phyloP scores from a whole-genome alignment of 2,113 vertebrate genomes.

The Athene noctua region DNA sequence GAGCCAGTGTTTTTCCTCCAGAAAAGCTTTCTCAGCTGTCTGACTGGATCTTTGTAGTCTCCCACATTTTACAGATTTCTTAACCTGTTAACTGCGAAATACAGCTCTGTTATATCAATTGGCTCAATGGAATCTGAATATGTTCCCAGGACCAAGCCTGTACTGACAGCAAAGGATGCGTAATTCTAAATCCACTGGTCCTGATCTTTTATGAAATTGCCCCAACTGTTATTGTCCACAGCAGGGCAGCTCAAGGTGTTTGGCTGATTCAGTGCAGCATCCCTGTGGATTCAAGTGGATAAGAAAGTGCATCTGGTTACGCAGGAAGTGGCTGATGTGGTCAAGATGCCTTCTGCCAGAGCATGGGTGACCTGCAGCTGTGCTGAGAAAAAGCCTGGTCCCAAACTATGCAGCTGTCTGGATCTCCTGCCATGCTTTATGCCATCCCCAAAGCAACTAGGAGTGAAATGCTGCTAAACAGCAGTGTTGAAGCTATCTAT shows the following conservation, averaged over 20 bases:
- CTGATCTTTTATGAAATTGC: neutral
- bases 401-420: neutral
- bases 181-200: neutral
- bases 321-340: neutral
- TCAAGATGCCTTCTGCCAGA: neutral
- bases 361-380: neutral
- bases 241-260: neutral
- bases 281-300: neutral
- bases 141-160: neutral
- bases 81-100: neutral
- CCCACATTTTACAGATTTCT: neutral
- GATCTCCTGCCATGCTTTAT: neutral
- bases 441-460: neutral
- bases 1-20: neutral
- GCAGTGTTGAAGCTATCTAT: neutral
- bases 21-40: neutral
- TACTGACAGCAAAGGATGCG: neutral
- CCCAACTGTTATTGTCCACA: neutral
- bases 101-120: neutral
- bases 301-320: neutral
- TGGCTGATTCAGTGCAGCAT: neutral
- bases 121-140: neutral
- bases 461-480: neutral
- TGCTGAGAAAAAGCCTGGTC: neutral
- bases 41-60: neutral